phyloP scores from a whole-genome alignment of 1,140 invertebrate genomes.

The Argopecten irradians region DNA sequence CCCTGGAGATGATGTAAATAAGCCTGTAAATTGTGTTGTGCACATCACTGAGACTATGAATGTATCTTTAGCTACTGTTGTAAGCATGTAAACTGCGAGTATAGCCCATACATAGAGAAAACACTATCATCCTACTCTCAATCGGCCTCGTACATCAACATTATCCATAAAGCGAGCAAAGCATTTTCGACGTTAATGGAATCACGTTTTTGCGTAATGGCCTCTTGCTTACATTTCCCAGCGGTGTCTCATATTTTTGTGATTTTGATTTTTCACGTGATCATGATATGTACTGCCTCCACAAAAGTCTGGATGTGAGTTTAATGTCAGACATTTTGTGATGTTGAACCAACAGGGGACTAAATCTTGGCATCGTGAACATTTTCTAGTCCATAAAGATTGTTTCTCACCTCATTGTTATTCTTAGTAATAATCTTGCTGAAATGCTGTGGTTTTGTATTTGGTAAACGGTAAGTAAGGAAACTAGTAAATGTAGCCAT shows the following conservation, averaged over 20 bases:
- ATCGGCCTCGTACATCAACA: too few relatives aligned
- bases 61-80: too few relatives aligned
- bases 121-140: too few relatives aligned
- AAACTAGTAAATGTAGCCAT: too few relatives aligned
- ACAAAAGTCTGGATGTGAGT: not conserved
- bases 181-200: not conserved
- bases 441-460: too few relatives aligned
- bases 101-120: too few relatives aligned
- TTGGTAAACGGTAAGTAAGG: too few relatives aligned
- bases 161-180: not conserved
- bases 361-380: not conserved
- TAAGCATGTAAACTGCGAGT: too few relatives aligned
- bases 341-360: not conserved
- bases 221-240: not conserved
- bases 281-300: not conserved
- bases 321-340: not conserved
- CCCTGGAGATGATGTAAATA: too few relatives aligned
- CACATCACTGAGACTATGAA: too few relatives aligned
- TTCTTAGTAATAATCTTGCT: too few relatives aligned
- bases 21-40: too few relatives aligned
- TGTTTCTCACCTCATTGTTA: not conserved
- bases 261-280: not conserved
- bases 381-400: not conserved
- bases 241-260: not conserved
- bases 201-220: not conserved